Evolutionary conservation across 2,113 vertebrate genomes (phyloP).

Genomic region (Proterorhinus semilunaris): DNA sequence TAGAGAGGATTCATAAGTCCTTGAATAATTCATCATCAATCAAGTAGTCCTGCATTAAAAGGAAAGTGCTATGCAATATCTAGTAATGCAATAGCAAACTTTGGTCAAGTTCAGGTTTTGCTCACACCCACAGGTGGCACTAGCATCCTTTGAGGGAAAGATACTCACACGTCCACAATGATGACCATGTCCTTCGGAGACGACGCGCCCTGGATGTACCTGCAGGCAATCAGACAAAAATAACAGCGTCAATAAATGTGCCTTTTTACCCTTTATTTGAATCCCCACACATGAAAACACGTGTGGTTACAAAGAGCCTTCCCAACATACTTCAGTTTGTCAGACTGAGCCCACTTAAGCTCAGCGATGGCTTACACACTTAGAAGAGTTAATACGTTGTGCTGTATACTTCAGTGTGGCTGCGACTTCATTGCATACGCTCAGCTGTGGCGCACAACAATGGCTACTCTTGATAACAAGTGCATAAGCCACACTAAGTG

Average conservation of each 20-base stretch:
- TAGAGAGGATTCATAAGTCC: too few species aligned
- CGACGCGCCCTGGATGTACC: conserved; percentile 98
- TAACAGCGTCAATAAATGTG: conserved; percentile 22
- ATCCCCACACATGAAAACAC: conserved; percentile 41
- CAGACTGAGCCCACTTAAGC: conserved; percentile 62
- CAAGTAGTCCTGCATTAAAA: too few species aligned
- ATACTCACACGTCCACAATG: conserved; percentile 97
- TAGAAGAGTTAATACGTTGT: conserved; percentile 70
- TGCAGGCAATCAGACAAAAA: conserved; percentile 61
- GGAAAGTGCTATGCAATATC: too few species aligned
- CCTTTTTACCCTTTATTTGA: conserved; percentile 42
- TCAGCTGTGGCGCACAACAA: conserved; percentile 50
- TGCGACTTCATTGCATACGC: conserved; percentile 47
- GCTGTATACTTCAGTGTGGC: conserved; percentile 51
- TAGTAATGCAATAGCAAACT: not conserved
- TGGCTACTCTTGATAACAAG: conserved; percentile 55
- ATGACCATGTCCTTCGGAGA: conserved; percentile 99
- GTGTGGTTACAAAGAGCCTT: conserved; percentile 52
- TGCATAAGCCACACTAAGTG: conserved; percentile 55
- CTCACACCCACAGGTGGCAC: conserved; percentile 76
- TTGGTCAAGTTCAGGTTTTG: conserved; percentile 18
- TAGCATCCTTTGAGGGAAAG: conserved; percentile 57
- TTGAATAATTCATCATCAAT: too few species aligned
- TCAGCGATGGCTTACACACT: conserved; percentile 68
- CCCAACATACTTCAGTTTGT: conserved; percentile 41